Base-by-base conservation (phyloP, 2,888 invertebrate species). In the Tetragonula carbonaria region DNA sequence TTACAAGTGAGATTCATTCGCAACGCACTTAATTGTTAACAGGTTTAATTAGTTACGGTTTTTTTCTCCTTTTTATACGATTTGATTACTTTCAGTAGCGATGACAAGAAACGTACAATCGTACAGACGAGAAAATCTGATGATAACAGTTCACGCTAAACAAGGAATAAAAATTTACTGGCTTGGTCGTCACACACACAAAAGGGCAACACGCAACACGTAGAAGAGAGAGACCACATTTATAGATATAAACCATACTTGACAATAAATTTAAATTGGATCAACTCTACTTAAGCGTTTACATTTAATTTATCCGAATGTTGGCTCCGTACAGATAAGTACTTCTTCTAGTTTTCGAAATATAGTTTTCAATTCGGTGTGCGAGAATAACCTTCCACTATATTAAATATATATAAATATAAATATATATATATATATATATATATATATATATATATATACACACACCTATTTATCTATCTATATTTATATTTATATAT, bases 271-370 rank as follows among this genome's bases (percentile, higher is more conserved):
- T 80, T 79, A 77, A 89, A 85, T 84, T 80, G 86, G 86, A 82
- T 85, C 80, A 75, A 83, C 62, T 77, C 89, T 89, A 89, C 78
- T 82, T 77, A 89, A 85, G 85, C 85, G 78, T 84, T 88, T 82
- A 89, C 86, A 90, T 78, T 86, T 88, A 90, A 88, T 86, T 86
- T 78, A 88, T 85, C 74, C 77, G 73, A 86, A 80, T 83, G 80
- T 84, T 72, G 79, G 78, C 77, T 77, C 75, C 74, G 84, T 85
- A 88, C 83, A 85, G 84, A 84, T 89, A 86, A 84, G 82, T 85
- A 88, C 82, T 67, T 68, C 74, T 82, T 68, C 74, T 82, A 88
- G 33, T 33, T 33, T 33, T 33, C 33, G 33, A 33, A 84, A 84
- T 80, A 80, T 85, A 84, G 71, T 80, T 87, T 74, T 72, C 77